Conservation (phyloP, 1,140 invertebrate genomes). For the Drosophila sturtevanti region DNA sequence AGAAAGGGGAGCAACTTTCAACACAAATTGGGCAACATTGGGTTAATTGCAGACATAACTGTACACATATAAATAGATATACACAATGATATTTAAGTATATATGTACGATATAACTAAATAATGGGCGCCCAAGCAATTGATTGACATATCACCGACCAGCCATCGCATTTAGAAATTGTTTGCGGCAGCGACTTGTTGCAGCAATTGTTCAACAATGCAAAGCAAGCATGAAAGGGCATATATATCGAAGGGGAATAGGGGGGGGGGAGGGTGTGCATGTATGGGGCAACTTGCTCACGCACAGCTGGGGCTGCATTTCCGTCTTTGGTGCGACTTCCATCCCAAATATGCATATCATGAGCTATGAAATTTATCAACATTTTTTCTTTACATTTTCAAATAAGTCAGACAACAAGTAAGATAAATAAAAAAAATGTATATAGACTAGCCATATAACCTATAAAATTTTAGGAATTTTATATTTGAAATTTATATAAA, state of each 20-base stretch:
- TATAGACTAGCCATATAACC: neutral
- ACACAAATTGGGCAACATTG: slow-evolving; percentile 36
- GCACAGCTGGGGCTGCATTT: slow-evolving; percentile 62
- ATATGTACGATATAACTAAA: slow-evolving; percentile 4
- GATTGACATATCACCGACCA: slow-evolving; percentile 49
- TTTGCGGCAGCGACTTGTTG: slow-evolving; percentile 53
- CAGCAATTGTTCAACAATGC: slow-evolving; percentile 37
- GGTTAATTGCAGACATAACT: slow-evolving; percentile 31
- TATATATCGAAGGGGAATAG: slow-evolving; percentile 10
- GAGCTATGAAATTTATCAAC: slow-evolving; percentile 50
- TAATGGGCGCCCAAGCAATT: slow-evolving; percentile 23
- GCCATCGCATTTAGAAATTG: slow-evolving; percentile 51
- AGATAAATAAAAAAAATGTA: neutral
- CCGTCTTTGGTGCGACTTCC: slow-evolving; percentile 46
- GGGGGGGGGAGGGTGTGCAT: neutral
- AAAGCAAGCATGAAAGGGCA: slow-evolving; percentile 6
- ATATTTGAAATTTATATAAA: too few relatives aligned
- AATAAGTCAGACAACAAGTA: neutral
- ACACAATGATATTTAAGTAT: neutral
- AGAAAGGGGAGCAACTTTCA: slow-evolving; percentile 8
- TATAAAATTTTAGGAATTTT: neutral
- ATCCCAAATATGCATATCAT: slow-evolving; percentile 66
- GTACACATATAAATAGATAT: neutral
- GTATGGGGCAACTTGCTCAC: neutral
- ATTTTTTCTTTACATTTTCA: slow-evolving; percentile 17